Percentiles rank a stretch among this genome's conserved stretches.
phyloP scores from a whole-genome alignment of 2,113 vertebrate genomes.

The Tringa solitaria region DNA sequence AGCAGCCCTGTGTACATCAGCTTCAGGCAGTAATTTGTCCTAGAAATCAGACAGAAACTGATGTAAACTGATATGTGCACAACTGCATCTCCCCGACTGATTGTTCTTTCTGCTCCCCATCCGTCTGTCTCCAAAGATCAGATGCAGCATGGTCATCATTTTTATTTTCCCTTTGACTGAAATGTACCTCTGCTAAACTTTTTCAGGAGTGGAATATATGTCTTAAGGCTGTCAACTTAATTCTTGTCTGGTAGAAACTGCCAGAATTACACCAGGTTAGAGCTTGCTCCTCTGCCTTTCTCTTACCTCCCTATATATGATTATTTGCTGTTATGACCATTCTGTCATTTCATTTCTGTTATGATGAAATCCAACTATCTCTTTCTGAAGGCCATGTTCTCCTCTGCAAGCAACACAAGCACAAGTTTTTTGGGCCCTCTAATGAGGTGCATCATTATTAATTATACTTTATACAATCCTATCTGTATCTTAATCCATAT shows the following conservation, averaged over 20 bases:
- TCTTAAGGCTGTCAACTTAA: neutral
- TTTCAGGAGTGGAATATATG: neutral
- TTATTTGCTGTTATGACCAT: neutral
- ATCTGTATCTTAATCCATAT: neutral
- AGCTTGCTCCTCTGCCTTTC: neutral
- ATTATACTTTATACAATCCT: neutral
- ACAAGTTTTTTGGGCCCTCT: neutral
- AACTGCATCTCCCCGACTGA: neutral
- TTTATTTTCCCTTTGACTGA: neutral
- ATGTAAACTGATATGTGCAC: conserved; percentile 46
- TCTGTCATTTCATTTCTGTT: neutral
- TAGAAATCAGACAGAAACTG: conserved; percentile 54
- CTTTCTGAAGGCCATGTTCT: neutral
- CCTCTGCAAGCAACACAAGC: neutral
- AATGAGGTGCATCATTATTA: neutral
- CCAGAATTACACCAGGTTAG: neutral
- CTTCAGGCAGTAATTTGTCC: conserved; percentile 60
- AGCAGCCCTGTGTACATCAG: conserved; percentile 12
- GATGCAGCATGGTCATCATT: neutral
- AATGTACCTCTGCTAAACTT: neutral
- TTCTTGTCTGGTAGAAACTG: neutral
- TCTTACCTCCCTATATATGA: neutral
- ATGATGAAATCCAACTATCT: neutral
- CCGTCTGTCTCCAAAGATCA: neutral
- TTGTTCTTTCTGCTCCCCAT: neutral